phyloP scores from a whole-genome alignment of 2,888 invertebrate genomes.

The Formica aserva region DNA sequence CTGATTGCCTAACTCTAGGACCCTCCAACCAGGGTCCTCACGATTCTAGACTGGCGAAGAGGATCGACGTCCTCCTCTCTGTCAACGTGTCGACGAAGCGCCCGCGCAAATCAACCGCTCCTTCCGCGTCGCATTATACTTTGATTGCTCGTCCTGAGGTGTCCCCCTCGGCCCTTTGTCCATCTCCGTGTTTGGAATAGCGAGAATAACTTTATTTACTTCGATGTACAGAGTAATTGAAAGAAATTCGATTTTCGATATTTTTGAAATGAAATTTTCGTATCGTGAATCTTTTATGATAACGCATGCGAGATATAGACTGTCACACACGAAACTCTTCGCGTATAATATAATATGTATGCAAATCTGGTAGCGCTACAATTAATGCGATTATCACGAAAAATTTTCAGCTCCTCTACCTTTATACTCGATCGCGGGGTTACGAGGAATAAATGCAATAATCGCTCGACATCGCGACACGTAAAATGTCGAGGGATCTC shows the following conservation, averaged over 20 bases:
- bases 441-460: conserved; percentile 16
- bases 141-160: conserved; percentile 8
- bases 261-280: neutral
- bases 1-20: conserved; percentile 85
- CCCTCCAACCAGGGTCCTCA: conserved; percentile 80
- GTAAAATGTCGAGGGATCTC: conserved; percentile 44
- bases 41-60: conserved; percentile 67
- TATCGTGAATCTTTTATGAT: conserved; percentile 8
- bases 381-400: conserved; percentile 38
- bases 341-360: neutral
- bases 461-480: neutral
- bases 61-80: conserved; percentile 49
- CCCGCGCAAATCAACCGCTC: conserved; percentile 46
- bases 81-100: conserved; percentile 54
- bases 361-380: conserved; percentile 19
- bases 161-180: neutral
- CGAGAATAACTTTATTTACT: conserved; percentile 11
- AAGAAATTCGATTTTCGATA: neutral
- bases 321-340: neutral
- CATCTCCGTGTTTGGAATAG: conserved; percentile 20
- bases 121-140: conserved; percentile 50
- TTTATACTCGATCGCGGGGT: conserved; percentile 19
- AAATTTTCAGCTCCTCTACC: conserved; percentile 14
- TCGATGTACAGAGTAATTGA: neutral
- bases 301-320: conserved; percentile 14